Base-by-base conservation (phyloP, 2,797 vertebrate genomes). In the Acridotheres tristis region DNA sequence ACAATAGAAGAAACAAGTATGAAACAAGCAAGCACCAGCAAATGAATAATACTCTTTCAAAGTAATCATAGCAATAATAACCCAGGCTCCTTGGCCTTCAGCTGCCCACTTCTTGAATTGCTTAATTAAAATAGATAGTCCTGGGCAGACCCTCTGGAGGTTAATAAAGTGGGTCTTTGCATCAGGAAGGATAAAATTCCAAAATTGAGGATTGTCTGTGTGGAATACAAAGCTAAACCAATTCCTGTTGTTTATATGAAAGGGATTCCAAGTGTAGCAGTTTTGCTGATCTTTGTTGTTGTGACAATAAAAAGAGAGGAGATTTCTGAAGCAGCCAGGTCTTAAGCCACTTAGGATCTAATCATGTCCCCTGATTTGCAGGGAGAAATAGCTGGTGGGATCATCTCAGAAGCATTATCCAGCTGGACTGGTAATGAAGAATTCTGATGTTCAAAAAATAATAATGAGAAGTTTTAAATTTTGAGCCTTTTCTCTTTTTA, bases 311-410 rank as follows among this genome's bases (percentile, higher is more conserved):
- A 32, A 66, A 78, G n/a, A 72, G 81, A 72, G 59, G 85, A 84
- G 76, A 86, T 93, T 93, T 90, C 61, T 3, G 0, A 76, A 87
- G 83, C 77, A 85, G 61, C 16, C 26, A 16, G 53, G 11, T 93
- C 80, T 92, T 88, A 93, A 82, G 66, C 53, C 88, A 90, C 78
- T 89, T 89, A 85, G 59, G 61, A 93, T 96, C 71, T 82, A 74
- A 91, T 88, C 50, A 71, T 5, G 38, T 76, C 26, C 74, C 22
- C 48, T 53, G 45, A 73, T 94, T 79, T 84, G 43, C 73, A 78
- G 73, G 54, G 83, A 79, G 76, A 76, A 86, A 86, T 86, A 81
- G 27, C 40, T 79, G 25, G 53, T 88, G 67, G 63, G 27, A 51
- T 67, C 55, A 40, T 54, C 67, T 91, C 45, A 61, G 71, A 75